These are phyloP conservation scores for Pomatostomus ruficeps DNA, from an alignment of 2,113 vertebrate species.

Conservation along the genomic window DNA sequence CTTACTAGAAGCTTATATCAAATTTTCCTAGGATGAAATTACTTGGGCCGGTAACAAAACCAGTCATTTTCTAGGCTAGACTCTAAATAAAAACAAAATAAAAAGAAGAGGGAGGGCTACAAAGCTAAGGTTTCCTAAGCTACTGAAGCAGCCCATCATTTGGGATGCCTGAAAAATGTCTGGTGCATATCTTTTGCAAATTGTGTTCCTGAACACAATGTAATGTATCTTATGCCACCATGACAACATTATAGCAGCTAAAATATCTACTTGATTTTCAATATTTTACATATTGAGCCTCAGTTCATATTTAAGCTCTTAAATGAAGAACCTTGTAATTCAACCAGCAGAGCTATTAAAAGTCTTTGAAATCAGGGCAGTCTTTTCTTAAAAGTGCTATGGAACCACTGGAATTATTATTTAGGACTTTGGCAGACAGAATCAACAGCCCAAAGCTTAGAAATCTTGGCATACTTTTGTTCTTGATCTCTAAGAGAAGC, in stretches of 20 bases:
- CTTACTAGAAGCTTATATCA: not conserved
- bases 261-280: not conserved
- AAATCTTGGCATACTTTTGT: not conserved
- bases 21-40: not conserved
- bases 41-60: not conserved
- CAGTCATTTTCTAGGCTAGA: not conserved
- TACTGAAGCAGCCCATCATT: not conserved
- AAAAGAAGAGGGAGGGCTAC: not conserved
- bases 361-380: not conserved
- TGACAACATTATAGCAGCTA: not conserved
- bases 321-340: not conserved
- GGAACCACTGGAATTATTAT: not conserved
- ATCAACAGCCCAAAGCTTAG: not conserved
- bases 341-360: not conserved
- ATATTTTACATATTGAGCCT: not conserved
- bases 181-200: not conserved
- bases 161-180: not conserved
- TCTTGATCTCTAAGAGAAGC: not conserved
- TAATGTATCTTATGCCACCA: not conserved
- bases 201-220: not conserved
- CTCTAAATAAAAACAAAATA: not conserved
- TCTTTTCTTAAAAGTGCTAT: not conserved
- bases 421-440: not conserved
- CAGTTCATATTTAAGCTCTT: not conserved
- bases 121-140: not conserved